A percentile compares a stretch with the other conserved stretches of the same genome.
phyloP scores from a whole-genome alignment of 2,888 invertebrate genomes.

The Elysia crispata region DNA sequence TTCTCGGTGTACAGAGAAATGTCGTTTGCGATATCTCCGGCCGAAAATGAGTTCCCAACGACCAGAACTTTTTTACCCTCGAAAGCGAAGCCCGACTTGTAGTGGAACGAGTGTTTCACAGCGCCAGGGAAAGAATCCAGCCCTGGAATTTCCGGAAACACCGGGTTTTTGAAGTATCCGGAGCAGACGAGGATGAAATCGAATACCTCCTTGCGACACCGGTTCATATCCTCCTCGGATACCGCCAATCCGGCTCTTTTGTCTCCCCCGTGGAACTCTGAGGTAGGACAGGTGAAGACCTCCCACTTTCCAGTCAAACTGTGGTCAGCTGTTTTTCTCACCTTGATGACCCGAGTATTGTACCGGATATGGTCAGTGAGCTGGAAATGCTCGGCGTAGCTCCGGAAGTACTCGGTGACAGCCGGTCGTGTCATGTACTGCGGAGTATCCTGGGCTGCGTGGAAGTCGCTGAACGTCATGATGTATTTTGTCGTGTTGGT shows the following conservation, averaged over 20 bases:
- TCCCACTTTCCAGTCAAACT: not conserved
- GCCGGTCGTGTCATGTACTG: slow-evolving; percentile 21
- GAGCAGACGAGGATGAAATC: slow-evolving; percentile 27
- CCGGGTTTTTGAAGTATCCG: slow-evolving; percentile 13
- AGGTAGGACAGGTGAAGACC: too few relatives aligned
- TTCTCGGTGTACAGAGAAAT: slow-evolving; percentile 6
- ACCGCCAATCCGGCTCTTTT: not conserved
- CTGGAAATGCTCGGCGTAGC: too few relatives aligned
- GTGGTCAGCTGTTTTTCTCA: not conserved
- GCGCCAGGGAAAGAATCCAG: not conserved
- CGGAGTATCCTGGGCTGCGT: slow-evolving; percentile 52
- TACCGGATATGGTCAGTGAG: too few relatives aligned
- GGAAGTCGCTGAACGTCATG: slow-evolving; percentile 59
- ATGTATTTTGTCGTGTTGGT: slow-evolving; percentile 78
- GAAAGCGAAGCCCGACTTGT: not conserved
- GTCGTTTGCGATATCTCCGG: slow-evolving; percentile 10
- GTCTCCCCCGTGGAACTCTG: too few relatives aligned
- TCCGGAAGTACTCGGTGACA: too few relatives aligned
- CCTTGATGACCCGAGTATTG: too few relatives aligned
- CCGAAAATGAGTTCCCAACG: not conserved
- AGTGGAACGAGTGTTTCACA: not conserved
- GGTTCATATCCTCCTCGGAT: not conserved
- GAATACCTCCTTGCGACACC: slow-evolving; percentile 16
- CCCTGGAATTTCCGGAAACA: not conserved
- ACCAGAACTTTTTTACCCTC: slow-evolving; percentile 1